Evolutionary conservation across 1,140 invertebrate genomes (phyloP), one percentile per base, ranked within the genome.

Genomic region (Plutomurus gul): DNA sequence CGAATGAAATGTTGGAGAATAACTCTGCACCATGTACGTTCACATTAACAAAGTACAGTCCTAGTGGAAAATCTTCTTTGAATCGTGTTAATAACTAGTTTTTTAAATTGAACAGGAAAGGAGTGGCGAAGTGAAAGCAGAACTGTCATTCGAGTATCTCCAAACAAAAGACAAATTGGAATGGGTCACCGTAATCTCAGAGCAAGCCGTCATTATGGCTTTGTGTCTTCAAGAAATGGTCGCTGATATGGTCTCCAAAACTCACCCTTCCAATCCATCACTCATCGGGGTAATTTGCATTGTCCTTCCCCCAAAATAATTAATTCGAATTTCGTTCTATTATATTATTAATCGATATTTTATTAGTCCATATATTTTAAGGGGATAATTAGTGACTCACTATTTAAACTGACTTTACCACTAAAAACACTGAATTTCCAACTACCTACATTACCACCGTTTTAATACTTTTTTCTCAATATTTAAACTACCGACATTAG

Each of bases 1-100:
- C 89, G 96, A 82, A 98, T 99, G 92, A 90, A 94, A 82, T 97
- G 96, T 84, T 99, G 97, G 97, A 89, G 96, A 82, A 96, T 99
- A n/a, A 95, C 93, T 0, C 87, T 93, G 78, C 93, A 93, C 83
- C 89, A 90, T 85, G 94, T 95, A 87, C 91, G 89, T 88, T 47
- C 80, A 73, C 60, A 22, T 13, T 76, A n/a, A n/a, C n/a, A n/a
- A n/a, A 40, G n/a, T n/a, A n/a, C n/a, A n/a, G n/a, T n/a, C n/a
- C n/a, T n/a, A n/a, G n/a, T n/a, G n/a, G n/a, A n/a, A n/a, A n/a
- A n/a, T n/a, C n/a, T n/a, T n/a, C 4, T 43, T 56, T 2, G n/a
- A 39, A 5, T 37, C 3, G 20, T 71, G 33, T 22, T 71, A 46
- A 40, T 30, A 10, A 37, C 8, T 6, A 71, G 20, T 40, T 5